Evolutionary conservation across 2,113 vertebrate species (phyloP), one percentile per base, ranked within the genome.

Genomic region (Perccottus glenii): DNA sequence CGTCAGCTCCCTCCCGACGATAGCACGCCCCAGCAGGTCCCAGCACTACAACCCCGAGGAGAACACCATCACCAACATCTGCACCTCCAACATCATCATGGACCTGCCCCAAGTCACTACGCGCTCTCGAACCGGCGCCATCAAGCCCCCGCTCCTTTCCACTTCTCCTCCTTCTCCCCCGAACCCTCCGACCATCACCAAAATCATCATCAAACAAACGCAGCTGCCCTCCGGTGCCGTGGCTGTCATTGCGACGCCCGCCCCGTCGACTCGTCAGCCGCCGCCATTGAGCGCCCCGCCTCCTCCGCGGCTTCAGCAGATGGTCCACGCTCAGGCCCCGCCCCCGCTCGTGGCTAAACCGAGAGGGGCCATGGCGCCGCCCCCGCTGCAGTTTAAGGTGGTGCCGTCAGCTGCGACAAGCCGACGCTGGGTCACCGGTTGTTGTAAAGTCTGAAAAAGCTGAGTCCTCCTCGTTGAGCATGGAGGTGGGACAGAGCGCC

Each of bases 191-290:
- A 43, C 86, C 5, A 93, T 95, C 81, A 91, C 94, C 48, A 96
- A 96, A 79, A 94, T 96, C 80, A 93, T 95, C 83, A 94, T 96
- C 77, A 96, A 94, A 78, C 94, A 94, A 80, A 83, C 81, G 35
- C 92, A 88, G 16, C 88, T 94, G 46, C 93, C 93, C 0, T 86
- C 86, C 0, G 91, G 94, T 57, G 94, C 86, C 0, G 87, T 95
- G 4, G 90, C 94, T 4, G 91, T 94, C 51, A 93, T 92, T 5
- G 90, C 93, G 2, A 82, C 89, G 0, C 68, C 91, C 2, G 85
- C 89, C 61, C 36, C 90, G 63, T 92, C 94, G 4, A 85, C 93
- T 0, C 93, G 95, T 47, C 94, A 93, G 82, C 94, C 95, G 6
- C 96, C 94, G 0, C 94, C 95, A 0, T 88, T 95, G 85, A 93